Conservation (phyloP, 2,797 vertebrate species). For the Smutsia temminckii region DNA sequence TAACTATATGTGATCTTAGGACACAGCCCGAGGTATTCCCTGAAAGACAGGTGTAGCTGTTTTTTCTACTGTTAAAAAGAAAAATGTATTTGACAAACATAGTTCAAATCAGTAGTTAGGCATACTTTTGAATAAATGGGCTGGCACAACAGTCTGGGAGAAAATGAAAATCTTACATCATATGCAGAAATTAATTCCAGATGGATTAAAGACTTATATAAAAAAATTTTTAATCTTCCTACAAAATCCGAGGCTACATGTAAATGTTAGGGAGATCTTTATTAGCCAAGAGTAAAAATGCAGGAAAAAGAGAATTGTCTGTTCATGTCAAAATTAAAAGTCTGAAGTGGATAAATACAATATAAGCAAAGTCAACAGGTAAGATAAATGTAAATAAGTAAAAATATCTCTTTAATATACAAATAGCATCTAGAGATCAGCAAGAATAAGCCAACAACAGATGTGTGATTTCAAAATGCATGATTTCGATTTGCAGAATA, state of each 20-base stretch:
- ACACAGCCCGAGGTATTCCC: background rate
- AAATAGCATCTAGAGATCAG: constrained; percentile 30
- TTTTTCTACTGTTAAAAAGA: constrained; percentile 57
- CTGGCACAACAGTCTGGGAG: constrained; percentile 2
- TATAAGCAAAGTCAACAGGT: background rate
- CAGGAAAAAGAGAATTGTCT: background rate
- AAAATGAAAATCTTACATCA: constrained; percentile 68
- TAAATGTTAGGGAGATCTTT: background rate
- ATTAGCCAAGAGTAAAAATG: constrained; percentile 42
- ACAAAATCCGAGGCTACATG: background rate
- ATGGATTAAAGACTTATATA: constrained; percentile 34
- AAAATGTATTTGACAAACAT: constrained; percentile 57
- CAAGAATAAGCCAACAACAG: constrained; percentile 13
- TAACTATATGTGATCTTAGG: constrained; percentile 39
- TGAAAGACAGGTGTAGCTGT: constrained; percentile 45
- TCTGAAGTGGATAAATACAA: constrained; percentile 2
- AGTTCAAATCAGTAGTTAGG: constrained; percentile 40
- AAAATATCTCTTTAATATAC: background rate
- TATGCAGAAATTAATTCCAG: constrained; percentile 70
- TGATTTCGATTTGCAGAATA: constrained; percentile 11
- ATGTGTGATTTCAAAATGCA: background rate
- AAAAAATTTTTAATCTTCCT: constrained; percentile 1
- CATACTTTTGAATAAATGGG: constrained; percentile 46
- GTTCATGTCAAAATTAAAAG: constrained; percentile 16
- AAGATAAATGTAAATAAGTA: background rate